Conservation (phyloP, 2,888 invertebrate species). For the Drosophila peninsularis region DNA sequence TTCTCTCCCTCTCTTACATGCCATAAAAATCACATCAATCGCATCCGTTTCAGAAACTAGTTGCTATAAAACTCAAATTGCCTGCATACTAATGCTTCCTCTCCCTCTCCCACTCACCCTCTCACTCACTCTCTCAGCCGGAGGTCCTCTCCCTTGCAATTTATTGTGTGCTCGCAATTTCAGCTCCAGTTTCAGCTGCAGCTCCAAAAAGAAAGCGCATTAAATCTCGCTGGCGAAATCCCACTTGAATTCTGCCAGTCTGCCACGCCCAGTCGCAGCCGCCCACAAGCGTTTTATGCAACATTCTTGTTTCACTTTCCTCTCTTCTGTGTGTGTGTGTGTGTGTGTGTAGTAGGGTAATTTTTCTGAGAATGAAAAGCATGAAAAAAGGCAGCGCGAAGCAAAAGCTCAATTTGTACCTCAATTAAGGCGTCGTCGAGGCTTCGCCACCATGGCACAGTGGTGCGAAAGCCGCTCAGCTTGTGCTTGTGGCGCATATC, state of each 20-base stretch:
- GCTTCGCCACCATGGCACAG: constrained; percentile 67
- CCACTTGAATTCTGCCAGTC: constrained; percentile 29
- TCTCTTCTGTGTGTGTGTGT: constrained; percentile 6
- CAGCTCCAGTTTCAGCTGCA: constrained; percentile 20
- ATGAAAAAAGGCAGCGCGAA: constrained; percentile 14
- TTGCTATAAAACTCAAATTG: constrained; percentile 78
- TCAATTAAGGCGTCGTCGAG: constrained; percentile 80
- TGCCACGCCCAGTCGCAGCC: constrained; percentile 38
- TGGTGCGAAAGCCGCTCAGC: constrained; percentile 58
- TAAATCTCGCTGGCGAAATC: constrained; percentile 67
- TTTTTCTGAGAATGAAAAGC: constrained; percentile 45
- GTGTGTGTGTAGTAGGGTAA: constrained; percentile 35
- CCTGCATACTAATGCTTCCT: constrained; percentile 43
- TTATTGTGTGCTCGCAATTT: constrained; percentile 42
- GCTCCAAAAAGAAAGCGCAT: constrained; percentile 44
- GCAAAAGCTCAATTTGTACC: constrained; percentile 82
- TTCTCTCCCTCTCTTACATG: constrained; percentile 28
- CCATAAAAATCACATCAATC: constrained; percentile 77
- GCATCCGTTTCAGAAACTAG: constrained; percentile 74
- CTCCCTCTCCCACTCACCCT: neutral
- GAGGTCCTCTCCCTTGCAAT: constrained; percentile 32
- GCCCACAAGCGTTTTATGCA: constrained; percentile 11
- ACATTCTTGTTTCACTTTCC: constrained; percentile 7
- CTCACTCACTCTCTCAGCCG: neutral
- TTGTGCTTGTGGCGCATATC: constrained; percentile 76